A percentile compares a stretch with the other conserved stretches of the same genome.
Evolutionary conservation across 1,140 invertebrate genomes (phyloP).

Genomic region (Megalonaias nervosa): DNA sequence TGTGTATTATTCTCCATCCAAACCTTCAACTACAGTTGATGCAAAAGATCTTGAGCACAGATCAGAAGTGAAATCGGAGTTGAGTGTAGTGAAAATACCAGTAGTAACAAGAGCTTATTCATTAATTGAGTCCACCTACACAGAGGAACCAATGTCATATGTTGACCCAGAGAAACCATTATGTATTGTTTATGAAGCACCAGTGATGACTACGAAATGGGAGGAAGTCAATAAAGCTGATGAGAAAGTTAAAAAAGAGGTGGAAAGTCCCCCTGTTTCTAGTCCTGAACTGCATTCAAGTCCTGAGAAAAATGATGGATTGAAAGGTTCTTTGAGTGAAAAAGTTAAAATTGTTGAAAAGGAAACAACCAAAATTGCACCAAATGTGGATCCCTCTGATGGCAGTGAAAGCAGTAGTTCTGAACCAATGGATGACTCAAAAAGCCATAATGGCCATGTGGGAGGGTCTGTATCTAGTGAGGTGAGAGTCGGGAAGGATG

Average conservation of each 20-base stretch:
- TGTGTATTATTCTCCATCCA: constrained; percentile 27
- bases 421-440: too few species aligned
- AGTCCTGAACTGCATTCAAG: neutral
- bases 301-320: neutral
- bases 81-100: constrained; percentile 16
- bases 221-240: constrained; percentile 16
- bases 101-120: constrained; percentile 41
- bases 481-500: too few species aligned
- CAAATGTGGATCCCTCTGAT: too few species aligned
- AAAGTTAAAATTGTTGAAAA: too few species aligned
- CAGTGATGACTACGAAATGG: constrained; percentile 44
- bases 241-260: neutral
- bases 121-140: constrained; percentile 52
- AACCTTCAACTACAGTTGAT: neutral
- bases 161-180: constrained; percentile 43
- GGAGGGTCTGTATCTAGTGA: too few species aligned
- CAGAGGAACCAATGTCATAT: constrained; percentile 52
- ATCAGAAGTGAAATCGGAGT: neutral
- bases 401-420: too few species aligned
- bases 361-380: too few species aligned
- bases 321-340: neutral
- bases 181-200: constrained; percentile 39
- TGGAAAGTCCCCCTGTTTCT: neutral
- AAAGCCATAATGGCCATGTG: too few species aligned
- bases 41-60: neutral